phyloP scores from a whole-genome alignment of 2,888 invertebrate species.

The Nasonia oneida region DNA sequence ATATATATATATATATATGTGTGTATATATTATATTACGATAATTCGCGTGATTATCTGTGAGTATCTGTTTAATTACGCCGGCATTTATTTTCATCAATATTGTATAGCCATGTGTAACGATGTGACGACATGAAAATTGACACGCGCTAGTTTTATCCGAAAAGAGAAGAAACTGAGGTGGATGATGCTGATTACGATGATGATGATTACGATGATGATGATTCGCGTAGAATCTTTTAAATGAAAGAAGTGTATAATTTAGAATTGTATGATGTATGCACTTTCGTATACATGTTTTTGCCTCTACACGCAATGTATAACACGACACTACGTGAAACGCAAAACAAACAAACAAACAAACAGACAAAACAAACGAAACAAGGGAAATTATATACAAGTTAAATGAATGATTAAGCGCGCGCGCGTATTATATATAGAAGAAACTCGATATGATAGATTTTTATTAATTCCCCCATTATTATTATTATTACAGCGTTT shows the following conservation, averaged over 20 bases:
- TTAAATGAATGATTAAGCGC: constrained; percentile 52
- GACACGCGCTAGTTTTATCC: constrained; percentile 50
- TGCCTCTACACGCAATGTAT: constrained; percentile 36
- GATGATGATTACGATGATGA: background rate
- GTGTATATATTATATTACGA: too few relatives aligned
- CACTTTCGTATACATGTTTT: constrained; percentile 54
- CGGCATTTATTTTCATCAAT: constrained; percentile 61
- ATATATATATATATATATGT: too few relatives aligned
- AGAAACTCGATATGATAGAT: constrained; percentile 57
- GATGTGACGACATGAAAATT: constrained; percentile 53
- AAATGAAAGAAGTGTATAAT: constrained; percentile 23
- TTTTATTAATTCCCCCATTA: constrained; percentile 59
- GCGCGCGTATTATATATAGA: constrained; percentile 55
- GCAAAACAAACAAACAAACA: constrained; percentile 18
- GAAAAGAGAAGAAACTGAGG: constrained; percentile 35
- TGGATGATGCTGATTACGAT: constrained; percentile 17
- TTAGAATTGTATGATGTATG: constrained; percentile 42
- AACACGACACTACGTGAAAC: constrained; percentile 31
- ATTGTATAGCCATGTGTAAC: constrained; percentile 55
- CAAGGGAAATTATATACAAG: constrained; percentile 28
- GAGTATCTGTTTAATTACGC: constrained; percentile 52
- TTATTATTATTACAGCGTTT: constrained; percentile 56
- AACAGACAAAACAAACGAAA: constrained; percentile 20
- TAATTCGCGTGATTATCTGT: constrained; percentile 43
- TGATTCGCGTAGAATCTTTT: constrained; percentile 33